Conservation (phyloP, 2,888 invertebrate genomes). For the Tipula confusa region DNA sequence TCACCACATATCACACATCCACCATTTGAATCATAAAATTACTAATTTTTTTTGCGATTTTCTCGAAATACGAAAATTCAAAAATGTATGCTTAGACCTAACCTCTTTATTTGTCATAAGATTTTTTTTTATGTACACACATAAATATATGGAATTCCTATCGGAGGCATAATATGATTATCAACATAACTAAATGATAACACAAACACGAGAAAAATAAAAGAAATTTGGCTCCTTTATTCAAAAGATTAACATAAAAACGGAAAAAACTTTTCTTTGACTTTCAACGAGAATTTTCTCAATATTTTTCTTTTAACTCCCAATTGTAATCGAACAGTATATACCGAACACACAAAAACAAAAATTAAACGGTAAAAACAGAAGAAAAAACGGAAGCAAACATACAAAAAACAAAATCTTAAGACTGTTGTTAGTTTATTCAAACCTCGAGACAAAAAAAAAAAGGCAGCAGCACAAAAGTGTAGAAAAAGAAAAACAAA, state of each 20-base stretch:
- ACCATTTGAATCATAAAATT: not conserved
- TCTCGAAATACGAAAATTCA: not conserved
- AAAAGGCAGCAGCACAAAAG: not conserved
- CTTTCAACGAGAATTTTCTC: not conserved
- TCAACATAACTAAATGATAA: slow-evolving; percentile 12
- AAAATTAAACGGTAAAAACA: not conserved
- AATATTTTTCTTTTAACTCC: not conserved
- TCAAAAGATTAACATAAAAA: not conserved
- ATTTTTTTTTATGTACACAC: not conserved
- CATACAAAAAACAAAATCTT: not conserved
- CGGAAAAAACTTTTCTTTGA: not conserved
- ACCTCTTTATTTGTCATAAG: not conserved
- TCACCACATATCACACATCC: too few relatives aligned
- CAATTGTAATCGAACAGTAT: not conserved
- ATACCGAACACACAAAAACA: too few relatives aligned
- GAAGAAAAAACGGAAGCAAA: not conserved
- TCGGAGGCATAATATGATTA: slow-evolving; percentile 16
- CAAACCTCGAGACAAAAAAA: not conserved
- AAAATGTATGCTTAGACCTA: not conserved
- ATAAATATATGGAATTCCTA: slow-evolving; percentile 12
- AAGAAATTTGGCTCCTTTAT: not conserved
- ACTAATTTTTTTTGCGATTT: not conserved
- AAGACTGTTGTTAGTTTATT: not conserved
- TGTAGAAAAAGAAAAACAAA: not conserved
- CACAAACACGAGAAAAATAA: not conserved